Base-by-base conservation (phyloP, 2,888 invertebrate species). In the Drosophila neotestacea region DNA sequence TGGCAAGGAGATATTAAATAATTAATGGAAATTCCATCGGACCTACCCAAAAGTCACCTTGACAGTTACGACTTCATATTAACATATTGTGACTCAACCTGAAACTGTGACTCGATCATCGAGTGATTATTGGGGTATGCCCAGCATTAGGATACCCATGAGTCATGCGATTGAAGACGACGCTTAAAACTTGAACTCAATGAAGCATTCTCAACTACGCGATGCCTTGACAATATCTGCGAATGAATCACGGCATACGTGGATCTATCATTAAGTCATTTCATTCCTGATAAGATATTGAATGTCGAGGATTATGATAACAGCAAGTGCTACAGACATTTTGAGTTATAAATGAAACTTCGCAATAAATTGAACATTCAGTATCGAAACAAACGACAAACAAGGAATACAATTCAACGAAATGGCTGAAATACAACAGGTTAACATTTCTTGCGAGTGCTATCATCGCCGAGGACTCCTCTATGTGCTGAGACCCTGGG, bases 391-490 rank as follows among this genome's bases (percentile, higher is more conserved):
- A 9, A 73, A 63, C 67, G 58, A 67, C 16, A 52, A 28, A 36
- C 39, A 16, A 50, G 32, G 27, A 60, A 61, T 32, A 54, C 16
- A 54, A 13, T 44, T 39, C 27, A 10, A 22, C 36, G n/a, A 67
- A 9, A 81, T 88, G 77, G 54, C 77, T 11, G 70, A 73, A 36
- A 65, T 82, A 4, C 80, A 88, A 39, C 76, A 69, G 34, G 67
- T 90, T 4, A 77, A 85, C 55, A 64, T 89, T 7, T 59, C 73
- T 22, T 77, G 70, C 68, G 87, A 90, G 34, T 90, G 89, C 70
- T 60, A 78, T 46, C 90, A 90, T 63, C 78, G 80, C 0, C 81
- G 61, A 10, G 80, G 84, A 16, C 63, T 71, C 2, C 41, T 87
- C 27, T 75, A 65, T 28, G 7, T 73, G 10, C 46, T 83, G 0